These are phyloP conservation scores for Atherinosoma microstoma DNA, from an alignment of 2,797 vertebrate genomes.

Conservation along the genomic window DNA sequence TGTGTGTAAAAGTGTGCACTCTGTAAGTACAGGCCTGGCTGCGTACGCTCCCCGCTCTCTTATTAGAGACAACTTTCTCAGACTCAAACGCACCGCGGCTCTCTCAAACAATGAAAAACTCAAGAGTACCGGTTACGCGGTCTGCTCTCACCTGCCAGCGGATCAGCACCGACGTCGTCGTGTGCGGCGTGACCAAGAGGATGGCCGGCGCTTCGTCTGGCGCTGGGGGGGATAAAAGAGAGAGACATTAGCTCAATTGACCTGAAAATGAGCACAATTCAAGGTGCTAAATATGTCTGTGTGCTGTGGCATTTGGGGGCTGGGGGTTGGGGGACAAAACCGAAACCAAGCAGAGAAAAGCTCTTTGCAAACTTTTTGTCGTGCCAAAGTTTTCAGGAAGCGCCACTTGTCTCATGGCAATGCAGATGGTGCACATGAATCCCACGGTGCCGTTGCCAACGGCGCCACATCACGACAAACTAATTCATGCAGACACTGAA, in stretches of 20 bases:
- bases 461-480: conserved; percentile 31
- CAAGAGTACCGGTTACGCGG: not conserved
- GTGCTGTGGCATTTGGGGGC: conserved; percentile 60
- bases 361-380: conserved; percentile 10
- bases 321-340: conserved; percentile 19
- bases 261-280: conserved; percentile 58
- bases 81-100: conserved; percentile 8
- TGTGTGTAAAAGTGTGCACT: conserved; percentile 19
- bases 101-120: conserved; percentile 31
- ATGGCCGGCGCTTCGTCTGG: conserved; percentile 88
- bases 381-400: conserved; percentile 26
- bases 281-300: conserved; percentile 29
- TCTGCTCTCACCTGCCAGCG: conserved; percentile 90
- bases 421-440: conserved; percentile 63
- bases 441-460: conserved; percentile 51
- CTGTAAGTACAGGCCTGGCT: conserved; percentile 39
- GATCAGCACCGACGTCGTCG: conserved; percentile 95
- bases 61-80: conserved; percentile 45
- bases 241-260: conserved; percentile 66
- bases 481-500: conserved; percentile 34
- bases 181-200: conserved; percentile 93
- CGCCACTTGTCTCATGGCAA: conserved; percentile 43
- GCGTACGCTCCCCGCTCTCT: conserved; percentile 13
- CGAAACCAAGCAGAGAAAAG: conserved; percentile 15
- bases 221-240: conserved; percentile 67